Evolutionary conservation across 35 echinoderm and acorn worm species (phyloP), one percentile per base, ranked within the genome.

Genomic region (Amphiura filiformis): DNA sequence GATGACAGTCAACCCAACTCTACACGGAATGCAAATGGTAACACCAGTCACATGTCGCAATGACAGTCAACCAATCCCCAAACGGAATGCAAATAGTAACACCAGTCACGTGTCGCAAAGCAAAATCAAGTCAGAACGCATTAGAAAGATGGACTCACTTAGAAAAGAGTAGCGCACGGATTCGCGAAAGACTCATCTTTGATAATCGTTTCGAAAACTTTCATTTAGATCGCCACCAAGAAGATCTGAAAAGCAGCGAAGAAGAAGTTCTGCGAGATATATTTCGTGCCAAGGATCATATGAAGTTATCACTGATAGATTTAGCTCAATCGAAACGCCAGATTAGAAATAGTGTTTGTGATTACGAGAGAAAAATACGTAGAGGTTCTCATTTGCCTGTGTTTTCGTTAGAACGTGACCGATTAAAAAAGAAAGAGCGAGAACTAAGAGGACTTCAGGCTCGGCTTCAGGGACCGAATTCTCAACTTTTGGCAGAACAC

Each of bases 211-310:
- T 76, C 31, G 94, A 96, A 82, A 83, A 88, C 41, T 44, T 81
- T 12, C 90, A 84, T 11, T 37, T 96, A 61, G 35, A 52, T 0
- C 82, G 81, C 26, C 86, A 84, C 30, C 84, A 92, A 35, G 38
- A 87, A 33, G 49, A 40, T 18, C 79, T 89, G 81, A 83, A 49
- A 35, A 37, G 87, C 35, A 84, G 34, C 34, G 89, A 80, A 40
- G 81, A 87, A 26, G 76, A 83, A 15, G 75, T 78, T 20, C 70
- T 96, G 35, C 81, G 85, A 28, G 86, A 92, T 52, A 88, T 96
- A 33, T 86, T 92, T 35, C 75, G 90, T 26, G 65, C 77, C 7
- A 96, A 96, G 65, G 88, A 92, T 57, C n/a, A n/a, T n/a, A 96
- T 92, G 90, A 87, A 84, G 64, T 37, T 92, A 0, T 78, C 82